Evolutionary conservation across 2,797 vertebrate species (phyloP).

Genomic region (Sitta carolinensis): DNA sequence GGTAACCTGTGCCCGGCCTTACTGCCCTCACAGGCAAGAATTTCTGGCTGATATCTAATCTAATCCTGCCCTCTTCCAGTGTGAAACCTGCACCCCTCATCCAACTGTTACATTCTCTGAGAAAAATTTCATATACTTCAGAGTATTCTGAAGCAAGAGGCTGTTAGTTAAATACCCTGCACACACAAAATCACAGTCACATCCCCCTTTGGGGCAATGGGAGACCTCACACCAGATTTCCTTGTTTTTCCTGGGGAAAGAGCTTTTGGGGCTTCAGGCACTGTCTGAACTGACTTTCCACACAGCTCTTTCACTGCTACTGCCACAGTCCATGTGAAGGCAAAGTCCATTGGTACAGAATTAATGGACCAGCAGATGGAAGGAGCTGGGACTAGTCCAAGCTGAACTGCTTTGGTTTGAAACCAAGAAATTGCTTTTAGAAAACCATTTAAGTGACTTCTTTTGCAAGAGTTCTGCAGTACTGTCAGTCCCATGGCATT

Average conservation of each 20-base stretch:
- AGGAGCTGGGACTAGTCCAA: neutral
- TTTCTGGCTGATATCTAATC: neutral
- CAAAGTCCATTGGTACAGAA: neutral
- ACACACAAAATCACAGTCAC: rapidly evolving
- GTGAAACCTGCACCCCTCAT: neutral
- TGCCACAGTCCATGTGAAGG: neutral
- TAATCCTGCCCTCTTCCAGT: neutral
- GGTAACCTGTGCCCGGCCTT: neutral
- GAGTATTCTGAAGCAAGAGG: neutral
- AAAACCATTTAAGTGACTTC: neutral
- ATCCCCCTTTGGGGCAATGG: rapidly evolving
- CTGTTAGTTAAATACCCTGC: neutral
- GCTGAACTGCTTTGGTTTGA: neutral
- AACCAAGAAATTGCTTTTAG: neutral
- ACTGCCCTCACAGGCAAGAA: neutral
- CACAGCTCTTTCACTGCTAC: neutral
- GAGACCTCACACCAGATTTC: neutral
- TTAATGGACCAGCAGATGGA: neutral
- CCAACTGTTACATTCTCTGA: neutral
- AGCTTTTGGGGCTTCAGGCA: neutral
- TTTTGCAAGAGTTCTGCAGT: neutral
- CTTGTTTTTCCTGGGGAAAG: neutral
- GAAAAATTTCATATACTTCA: neutral
- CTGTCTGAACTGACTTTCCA: neutral
- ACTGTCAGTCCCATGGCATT: neutral